Evolutionary conservation across 2,113 vertebrate species (phyloP), one percentile per base, ranked within the genome.

Genomic region (Microcebus tavaratra): DNA sequence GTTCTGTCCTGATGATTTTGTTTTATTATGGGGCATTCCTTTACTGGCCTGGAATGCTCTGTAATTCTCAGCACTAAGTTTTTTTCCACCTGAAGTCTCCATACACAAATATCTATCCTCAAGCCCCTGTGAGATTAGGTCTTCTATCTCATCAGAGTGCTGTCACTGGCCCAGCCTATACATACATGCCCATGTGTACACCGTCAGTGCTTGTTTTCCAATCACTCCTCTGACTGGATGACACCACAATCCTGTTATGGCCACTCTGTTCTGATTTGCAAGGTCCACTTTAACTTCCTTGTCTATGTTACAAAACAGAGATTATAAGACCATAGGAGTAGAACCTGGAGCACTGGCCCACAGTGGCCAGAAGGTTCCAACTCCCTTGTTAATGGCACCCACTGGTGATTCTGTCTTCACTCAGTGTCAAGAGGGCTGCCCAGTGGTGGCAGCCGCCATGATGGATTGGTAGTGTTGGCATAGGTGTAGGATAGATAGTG

Each of bases 111-210:
- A 36, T 13, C 7, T 18, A 4, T 23, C 50, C 34, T 59, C 63
- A 21, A 39, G n/a, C 55, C n/a, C 29, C 8, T n/a, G 57, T 57
- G 36, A 39, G 59, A 34, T 18, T 9, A 18, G 4, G 8, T 7
- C 23, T 20, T 27, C 23, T 5, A 0, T 21, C 36, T 25, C 61
- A 31, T 53, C 45, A 55, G 36, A 55, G 27, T 8, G 72, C 7
- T 6, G 27, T 8, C n/a, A 11, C 3, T 8, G 34, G 42, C 45
- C 63, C 39, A 17, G 23, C 6, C 18, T 13, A 0, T 13, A 2
- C 6, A 1, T 5, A 8, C 12, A 5, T 5, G 25, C 31, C 73
- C 21, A 9, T 8, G 4, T 8, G 1, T 5, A 0, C 0, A 27
- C 12, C 2, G 21, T 18, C 1, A 8, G 11, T 36, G 2, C 27